These are phyloP conservation scores for Lithophane leautieri DNA, from an alignment of 2,888 invertebrate species.

Conservation along the genomic window DNA sequence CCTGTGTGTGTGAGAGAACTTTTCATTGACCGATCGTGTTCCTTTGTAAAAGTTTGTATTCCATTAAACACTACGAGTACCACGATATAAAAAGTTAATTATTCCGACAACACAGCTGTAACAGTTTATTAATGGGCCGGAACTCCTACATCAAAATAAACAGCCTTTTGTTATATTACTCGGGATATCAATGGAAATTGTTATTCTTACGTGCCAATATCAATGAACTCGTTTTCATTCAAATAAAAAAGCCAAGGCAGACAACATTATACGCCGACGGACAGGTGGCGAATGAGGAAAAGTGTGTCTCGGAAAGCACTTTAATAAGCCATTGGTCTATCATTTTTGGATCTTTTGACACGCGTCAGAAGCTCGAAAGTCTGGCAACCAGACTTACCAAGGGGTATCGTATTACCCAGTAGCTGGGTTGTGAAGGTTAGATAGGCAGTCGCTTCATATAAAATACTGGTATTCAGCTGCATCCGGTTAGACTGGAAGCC, in stretches of 20 bases:
- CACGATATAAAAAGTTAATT: not conserved
- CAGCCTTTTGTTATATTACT: constrained; percentile 6
- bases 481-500: too few relatives aligned
- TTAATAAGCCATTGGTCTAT: too few relatives aligned
- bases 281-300: not conserved
- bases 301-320: too few relatives aligned
- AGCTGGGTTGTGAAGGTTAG: too few relatives aligned
- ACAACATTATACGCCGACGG: not conserved
- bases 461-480: too few relatives aligned
- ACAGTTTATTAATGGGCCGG: constrained; percentile 3
- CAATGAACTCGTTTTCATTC: constrained; percentile 17
- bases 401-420: too few relatives aligned
- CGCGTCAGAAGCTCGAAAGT: too few relatives aligned
- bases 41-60: not conserved
- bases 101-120: constrained; percentile 4
- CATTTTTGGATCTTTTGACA: too few relatives aligned
- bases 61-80: not conserved
- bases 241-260: not conserved
- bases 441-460: too few relatives aligned
- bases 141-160: constrained; percentile 9
- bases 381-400: too few relatives aligned
- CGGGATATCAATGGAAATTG: constrained; percentile 12
- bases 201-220: not conserved
- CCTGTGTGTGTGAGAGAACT: not conserved
- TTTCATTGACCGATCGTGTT: not conserved